A percentile compares a stretch with the other conserved stretches of the same genome.
Conservation (phyloP, 2,113 vertebrate species). For the Thamnaconus septentrionalis region DNA sequence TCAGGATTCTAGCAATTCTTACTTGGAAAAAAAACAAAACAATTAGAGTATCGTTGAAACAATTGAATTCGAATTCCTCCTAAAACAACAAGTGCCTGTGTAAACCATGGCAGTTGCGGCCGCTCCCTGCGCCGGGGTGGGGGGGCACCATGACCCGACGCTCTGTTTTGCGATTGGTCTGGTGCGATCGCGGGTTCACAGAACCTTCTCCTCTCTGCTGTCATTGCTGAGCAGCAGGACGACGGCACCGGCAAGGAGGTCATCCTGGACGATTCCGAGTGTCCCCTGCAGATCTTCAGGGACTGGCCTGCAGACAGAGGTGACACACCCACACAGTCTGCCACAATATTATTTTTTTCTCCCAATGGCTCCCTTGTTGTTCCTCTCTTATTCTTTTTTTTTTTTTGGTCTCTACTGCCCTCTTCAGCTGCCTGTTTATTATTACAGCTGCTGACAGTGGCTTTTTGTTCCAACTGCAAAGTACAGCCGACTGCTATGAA, state of each 20-base stretch:
- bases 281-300: slow-evolving; percentile 95
- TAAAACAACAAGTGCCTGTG: too few species aligned
- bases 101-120: too few species aligned
- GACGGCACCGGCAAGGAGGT: slow-evolving; percentile 89
- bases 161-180: too few species aligned
- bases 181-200: too few species aligned
- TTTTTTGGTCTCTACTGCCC: slow-evolving; percentile 24
- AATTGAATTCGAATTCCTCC: too few species aligned
- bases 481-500: too few species aligned
- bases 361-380: neutral
- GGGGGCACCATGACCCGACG: too few species aligned
- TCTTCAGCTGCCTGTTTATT: slow-evolving; percentile 23
- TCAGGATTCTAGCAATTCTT: too few species aligned
- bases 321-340: slow-evolving; percentile 37
- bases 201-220: neutral
- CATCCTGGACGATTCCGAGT: slow-evolving; percentile 91
- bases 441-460: slow-evolving; percentile 30
- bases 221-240: slow-evolving; percentile 80
- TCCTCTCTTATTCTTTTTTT: neutral
- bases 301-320: slow-evolving; percentile 97
- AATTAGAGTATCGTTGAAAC: too few species aligned
- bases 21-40: too few species aligned
- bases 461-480: neutral
- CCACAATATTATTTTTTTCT: neutral
- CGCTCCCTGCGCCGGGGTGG: too few species aligned